These are phyloP conservation scores for Guaruba guarouba DNA, from an alignment of 2,113 vertebrate genomes.

Conservation along the genomic window DNA sequence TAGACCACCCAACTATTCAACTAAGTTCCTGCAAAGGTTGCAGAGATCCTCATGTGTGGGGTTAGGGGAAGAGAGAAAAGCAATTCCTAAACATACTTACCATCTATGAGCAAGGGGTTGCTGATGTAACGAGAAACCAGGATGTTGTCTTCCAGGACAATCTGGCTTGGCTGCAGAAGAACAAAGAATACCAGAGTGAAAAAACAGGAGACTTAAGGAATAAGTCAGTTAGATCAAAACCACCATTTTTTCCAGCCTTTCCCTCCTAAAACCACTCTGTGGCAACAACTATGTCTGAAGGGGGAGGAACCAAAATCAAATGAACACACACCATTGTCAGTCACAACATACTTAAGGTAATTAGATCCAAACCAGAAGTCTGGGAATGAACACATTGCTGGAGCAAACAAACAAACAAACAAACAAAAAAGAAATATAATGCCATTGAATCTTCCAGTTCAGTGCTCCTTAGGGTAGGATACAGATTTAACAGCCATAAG, in stretches of 20 bases:
- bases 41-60: not conserved
- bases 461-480: not conserved
- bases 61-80: not conserved
- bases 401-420: too few species aligned
- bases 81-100: conserved; percentile 73
- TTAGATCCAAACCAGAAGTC: not conserved
- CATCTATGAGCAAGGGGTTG: conserved; percentile 92
- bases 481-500: not conserved
- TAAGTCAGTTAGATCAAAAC: not conserved
- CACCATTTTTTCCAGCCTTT: not conserved
- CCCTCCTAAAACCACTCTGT: not conserved
- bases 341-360: not conserved
- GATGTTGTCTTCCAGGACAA: conserved; percentile 92
- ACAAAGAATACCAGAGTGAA: conserved; percentile 47
- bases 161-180: conserved; percentile 87
- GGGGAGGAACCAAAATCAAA: not conserved
- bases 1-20: not conserved
- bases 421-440: not conserved
- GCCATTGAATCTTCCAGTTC: not conserved
- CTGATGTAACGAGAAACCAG: conserved; percentile 93
- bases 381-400: not conserved
- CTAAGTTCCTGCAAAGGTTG: not conserved
- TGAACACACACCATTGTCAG: not conserved
- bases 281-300: not conserved
- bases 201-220: not conserved